Base-by-base conservation (phyloP, 2,888 invertebrate genomes). In the Chromoteleia sp. region DNA sequence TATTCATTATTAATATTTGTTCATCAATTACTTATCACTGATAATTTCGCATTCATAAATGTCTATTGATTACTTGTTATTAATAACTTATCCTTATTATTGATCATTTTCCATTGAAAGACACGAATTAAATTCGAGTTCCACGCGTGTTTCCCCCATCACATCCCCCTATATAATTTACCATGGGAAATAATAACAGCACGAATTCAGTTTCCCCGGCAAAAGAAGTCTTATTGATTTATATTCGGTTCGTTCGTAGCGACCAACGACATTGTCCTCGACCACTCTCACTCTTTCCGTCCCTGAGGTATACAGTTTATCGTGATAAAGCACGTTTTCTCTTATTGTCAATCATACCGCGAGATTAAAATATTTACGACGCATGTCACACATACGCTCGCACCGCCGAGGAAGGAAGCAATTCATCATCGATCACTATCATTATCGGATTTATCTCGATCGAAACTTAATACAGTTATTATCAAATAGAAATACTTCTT, bases 221-320 rank as follows among this genome's bases (percentile, higher is more conserved):
- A 50, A 59, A 54, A 52, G 43, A 25, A 56, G 56, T 61, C 21
- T 76, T 77, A 77, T 77, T 70, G 77, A 77, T 77, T 77, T 63
- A 76, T 54, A 75, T 75, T 75, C 50, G 63, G 45, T 39, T 43
- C 19, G 25, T n/a, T 39, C 54, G 6, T 5, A 17, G 56, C 52
- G 39, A 50, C 58, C 33, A 12, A 17, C 78, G 59, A 78, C 71
- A 78, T 71, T 78, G 78, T 59, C 78, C 71, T 71, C 58, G 78
- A 70, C 70, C 70, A 78, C 71, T 78, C 78, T 71, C 71, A 71
- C 71, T 71, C 41, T 58, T 71, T 33, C 8, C 29, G 48, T 39
- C 25, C 71, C 59, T 71, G 71, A 48, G 59, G 43, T 39, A n/a
- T 33, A 2, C 39, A 33, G 6, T 39, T 36, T 30, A 36, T 71